Conservation (phyloP, 2,888 invertebrate genomes). For the Tiphia femorata region DNA sequence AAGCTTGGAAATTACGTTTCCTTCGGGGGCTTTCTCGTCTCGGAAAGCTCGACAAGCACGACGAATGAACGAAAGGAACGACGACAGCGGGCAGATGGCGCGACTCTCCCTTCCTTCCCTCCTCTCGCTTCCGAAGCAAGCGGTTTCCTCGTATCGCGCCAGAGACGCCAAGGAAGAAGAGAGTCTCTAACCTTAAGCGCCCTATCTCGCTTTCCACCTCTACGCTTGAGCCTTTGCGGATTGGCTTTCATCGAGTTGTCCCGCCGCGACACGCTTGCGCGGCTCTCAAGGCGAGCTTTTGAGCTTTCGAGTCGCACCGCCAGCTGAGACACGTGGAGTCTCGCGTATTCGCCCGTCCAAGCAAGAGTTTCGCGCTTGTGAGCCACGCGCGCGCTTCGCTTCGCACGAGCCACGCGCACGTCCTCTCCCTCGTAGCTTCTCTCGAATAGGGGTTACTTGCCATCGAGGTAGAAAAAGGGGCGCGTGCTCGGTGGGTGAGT, state of each 20-base stretch:
- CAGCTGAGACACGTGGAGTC: constrained; percentile 59
- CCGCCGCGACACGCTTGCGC: constrained; percentile 59
- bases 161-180: too few species aligned
- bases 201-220: constrained; percentile 24
- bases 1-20: too few species aligned
- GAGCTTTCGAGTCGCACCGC: constrained; percentile 54
- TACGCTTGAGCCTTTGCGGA: constrained; percentile 28
- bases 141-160: too few species aligned
- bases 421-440: too few species aligned
- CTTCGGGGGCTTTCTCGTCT: too few species aligned
- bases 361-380: constrained; percentile 33
- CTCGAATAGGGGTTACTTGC: not conserved
- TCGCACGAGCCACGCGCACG: too few species aligned
- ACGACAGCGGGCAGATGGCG: too few species aligned
- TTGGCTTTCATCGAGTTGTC: constrained; percentile 31
- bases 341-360: constrained; percentile 42
- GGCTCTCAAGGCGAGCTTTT: constrained; percentile 51
- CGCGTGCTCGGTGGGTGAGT: too few species aligned
- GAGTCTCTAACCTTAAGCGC: constrained; percentile 8
- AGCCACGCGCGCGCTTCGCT: constrained; percentile 4
- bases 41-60: too few species aligned
- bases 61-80: too few species aligned
- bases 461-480: not conserved
- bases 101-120: too few species aligned
- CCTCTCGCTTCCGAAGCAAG: too few species aligned